Evolutionary conservation across 2,113 vertebrate genomes (phyloP), one percentile per base, ranked within the genome.

Genomic region (Tupaia tana): DNA sequence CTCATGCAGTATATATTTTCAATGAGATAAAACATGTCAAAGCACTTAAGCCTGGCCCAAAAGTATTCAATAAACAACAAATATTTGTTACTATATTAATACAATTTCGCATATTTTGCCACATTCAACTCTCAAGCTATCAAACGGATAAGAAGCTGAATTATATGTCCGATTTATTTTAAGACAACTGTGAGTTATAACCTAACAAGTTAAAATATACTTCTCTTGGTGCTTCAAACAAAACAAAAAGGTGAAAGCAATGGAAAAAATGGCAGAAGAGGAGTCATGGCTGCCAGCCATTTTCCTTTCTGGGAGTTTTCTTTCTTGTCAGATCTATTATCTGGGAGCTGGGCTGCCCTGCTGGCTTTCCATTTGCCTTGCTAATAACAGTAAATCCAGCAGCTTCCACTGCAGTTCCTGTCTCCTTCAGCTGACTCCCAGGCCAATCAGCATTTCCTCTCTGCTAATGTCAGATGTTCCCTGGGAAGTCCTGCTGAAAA

Each of bases 371-470:
- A 96, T 97, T 98, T 97, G 97, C 97, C 97, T 98, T 97, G 96
- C 96, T 98, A 98, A 97, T 97, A 97, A 97, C 96, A 97, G 94
- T 97, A 97, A 97, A 97, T 96, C 93, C 97, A 97, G 96, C 96
- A 94, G 94, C 94, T 97, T 95, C 95, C 86, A 87, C 77, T 34
- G 94, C 93, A 78, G 96, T 67, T 91, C 86, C 86, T 75, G 83
- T 96, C 96, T 98, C 96, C 96, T 97, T 97, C 91, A 96, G 95
- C 89, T 95, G 94, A 97, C 94, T 97, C 97, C 7, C 91, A 95
- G 89, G 81, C 95, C 97, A 93, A 97, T 92, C 94, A 96, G 96
- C 91, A 75, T 79, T 86, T 97, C 83, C 90, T 96, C 71, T 86
- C 86, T 86, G 91, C 87, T 97, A 89, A 95, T 95, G 95, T 97